Conservation (phyloP, 2,888 invertebrate species). For the Sthenelais limicola region DNA sequence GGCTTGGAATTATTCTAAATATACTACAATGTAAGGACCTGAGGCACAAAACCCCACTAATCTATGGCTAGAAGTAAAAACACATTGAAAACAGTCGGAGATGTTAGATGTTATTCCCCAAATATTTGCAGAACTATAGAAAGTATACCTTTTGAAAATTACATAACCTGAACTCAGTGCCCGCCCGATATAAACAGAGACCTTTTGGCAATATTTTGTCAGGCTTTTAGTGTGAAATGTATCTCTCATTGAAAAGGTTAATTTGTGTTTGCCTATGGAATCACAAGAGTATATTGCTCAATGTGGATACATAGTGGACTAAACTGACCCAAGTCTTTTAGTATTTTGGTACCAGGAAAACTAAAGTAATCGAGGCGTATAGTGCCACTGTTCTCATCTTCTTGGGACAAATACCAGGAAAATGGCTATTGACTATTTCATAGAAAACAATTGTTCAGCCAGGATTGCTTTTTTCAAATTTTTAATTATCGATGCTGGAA, state of each 20-base stretch:
- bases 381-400: neutral
- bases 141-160: constrained; percentile 1
- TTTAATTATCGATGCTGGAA: no score
- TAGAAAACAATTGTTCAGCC: neutral
- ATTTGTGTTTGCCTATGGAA: constrained; percentile 28
- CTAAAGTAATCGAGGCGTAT: neutral
- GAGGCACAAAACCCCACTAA: neutral
- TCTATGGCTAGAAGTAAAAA: constrained; percentile 20
- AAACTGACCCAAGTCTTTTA: no score
- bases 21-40: neutral
- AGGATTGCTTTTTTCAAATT: no score
- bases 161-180: neutral
- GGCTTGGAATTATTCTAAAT: constrained; percentile 10
- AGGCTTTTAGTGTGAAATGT: constrained; percentile 34
- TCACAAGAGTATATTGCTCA: constrained; percentile 1
- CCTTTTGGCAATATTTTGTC: constrained; percentile 32
- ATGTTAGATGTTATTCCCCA: constrained; percentile 30
- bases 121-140: constrained; percentile 12
- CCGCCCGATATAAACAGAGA: neutral
- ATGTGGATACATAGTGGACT: no score
- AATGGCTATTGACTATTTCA: neutral
- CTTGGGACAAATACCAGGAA: constrained; percentile 3
- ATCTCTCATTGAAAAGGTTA: constrained; percentile 29
- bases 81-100: constrained; percentile 31
- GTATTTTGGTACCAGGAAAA: neutral